Conservation (phyloP, 2,888 invertebrate species). For the Dioctria rufipes region DNA sequence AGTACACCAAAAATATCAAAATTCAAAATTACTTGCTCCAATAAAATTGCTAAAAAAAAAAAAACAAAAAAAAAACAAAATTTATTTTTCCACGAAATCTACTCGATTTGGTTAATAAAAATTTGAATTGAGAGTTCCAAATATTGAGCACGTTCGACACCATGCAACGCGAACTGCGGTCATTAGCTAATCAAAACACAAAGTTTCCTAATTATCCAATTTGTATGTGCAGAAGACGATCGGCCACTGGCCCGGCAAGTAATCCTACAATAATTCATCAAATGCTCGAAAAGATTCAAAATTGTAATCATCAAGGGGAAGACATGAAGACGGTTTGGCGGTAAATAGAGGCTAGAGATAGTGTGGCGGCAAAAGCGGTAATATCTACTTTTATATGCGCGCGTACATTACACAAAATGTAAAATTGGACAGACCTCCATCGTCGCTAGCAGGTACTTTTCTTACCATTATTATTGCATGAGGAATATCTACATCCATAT, state of each 20-base stretch:
- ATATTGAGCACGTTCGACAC: too few relatives aligned
- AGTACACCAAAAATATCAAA: too few relatives aligned
- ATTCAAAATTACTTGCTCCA: too few relatives aligned
- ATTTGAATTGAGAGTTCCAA: too few relatives aligned
- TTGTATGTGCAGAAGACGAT: constrained; percentile 34
- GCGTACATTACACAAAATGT: constrained; percentile 1
- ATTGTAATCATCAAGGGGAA: constrained; percentile 22
- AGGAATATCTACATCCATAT: constrained; percentile 3
- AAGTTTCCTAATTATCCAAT: constrained; percentile 38
- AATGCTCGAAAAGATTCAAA: constrained; percentile 36
- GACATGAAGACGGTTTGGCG: not conserved
- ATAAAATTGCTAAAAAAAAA: too few relatives aligned
- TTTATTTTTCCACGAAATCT: too few relatives aligned
- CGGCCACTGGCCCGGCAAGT: not conserved
- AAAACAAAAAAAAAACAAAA: too few relatives aligned
- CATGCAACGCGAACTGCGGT: not conserved
- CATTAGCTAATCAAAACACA: constrained; percentile 15
- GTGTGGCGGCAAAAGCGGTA: constrained; percentile 13
- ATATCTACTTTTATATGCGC: not conserved
- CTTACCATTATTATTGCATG: too few relatives aligned
- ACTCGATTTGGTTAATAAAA: too few relatives aligned
- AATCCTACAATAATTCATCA: constrained; percentile 15
- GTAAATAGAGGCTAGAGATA: not conserved
- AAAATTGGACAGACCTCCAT: not conserved
- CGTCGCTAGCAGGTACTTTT: not conserved